Evolutionary conservation across 1,140 invertebrate species (phyloP), one percentile per base, ranked within the genome.

Genomic region (Galendromus occidentalis): DNA sequence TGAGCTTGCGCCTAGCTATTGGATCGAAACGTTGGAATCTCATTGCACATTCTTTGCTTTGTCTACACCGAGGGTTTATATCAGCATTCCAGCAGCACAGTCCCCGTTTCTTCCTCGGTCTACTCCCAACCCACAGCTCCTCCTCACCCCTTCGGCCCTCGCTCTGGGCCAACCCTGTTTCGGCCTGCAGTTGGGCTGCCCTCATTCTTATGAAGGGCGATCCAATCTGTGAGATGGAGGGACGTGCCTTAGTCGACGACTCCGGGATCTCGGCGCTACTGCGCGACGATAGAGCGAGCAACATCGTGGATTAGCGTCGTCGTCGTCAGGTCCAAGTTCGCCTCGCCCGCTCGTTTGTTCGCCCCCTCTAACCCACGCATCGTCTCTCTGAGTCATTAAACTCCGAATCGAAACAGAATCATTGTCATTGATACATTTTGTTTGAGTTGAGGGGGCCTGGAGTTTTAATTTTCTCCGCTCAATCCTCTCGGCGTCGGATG

Each of bases 1-100:
- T 9, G 33, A 39, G 33, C 33, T 39, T 39, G 33, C 33, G 33
- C 9, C 22, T 17, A 22, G 14, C 25, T 59, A 59, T 59, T 59
- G 51, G 51, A 59, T 59, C 51, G 51, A 25, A 59, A 59, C 51
- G 51, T 33, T 59, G 51, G 51, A 59, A 59, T 59, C 51, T 59
- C 51, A 59, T 59, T 59, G 51, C 51, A 59, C 22, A 59, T 59
- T 59, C 51, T 59, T 59, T 25, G 51, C 51, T 20, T 59, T 59
- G 51, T 59, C 51, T 59, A 59, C 51, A 25, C 25, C 4, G 33
- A 33, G 14, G 51, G 22, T 18, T 25, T 59, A 59, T 59, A 59
- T 59, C 51, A 59, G 51, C 51, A 59, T 59, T 59, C 51, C 51
- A 59, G 22, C 33, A 39, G 33, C 33, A 39, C 33, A 59, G 25